Evolutionary conservation across 2,113 vertebrate species (phyloP).

Genomic region (Crypturellus undulatus): DNA sequence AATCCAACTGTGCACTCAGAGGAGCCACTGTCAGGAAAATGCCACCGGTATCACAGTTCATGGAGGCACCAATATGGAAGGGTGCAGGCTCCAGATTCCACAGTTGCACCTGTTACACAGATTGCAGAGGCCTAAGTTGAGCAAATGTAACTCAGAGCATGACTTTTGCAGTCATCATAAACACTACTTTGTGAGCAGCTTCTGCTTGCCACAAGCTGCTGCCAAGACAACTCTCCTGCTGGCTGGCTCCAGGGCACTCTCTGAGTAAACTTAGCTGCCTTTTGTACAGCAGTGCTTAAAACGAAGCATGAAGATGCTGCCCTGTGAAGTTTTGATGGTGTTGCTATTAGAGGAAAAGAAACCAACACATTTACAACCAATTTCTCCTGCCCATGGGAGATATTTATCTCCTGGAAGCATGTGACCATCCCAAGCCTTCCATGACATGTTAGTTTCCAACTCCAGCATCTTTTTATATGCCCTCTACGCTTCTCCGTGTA

Average conservation of each 20-base stretch:
- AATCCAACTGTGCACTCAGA: background rate
- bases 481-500: background rate
- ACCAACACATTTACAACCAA: too few species aligned
- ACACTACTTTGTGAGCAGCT: background rate
- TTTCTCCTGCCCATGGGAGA: too few species aligned
- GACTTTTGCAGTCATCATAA: background rate
- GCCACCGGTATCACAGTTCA: background rate
- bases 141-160: background rate
- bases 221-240: background rate
- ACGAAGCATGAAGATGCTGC: too few species aligned
- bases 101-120: background rate
- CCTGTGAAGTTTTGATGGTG: too few species aligned
- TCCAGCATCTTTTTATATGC: too few species aligned
- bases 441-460: too few species aligned
- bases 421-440: too few species aligned
- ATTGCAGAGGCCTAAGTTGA: background rate
- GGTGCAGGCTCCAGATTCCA: background rate
- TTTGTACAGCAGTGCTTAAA: too few species aligned
- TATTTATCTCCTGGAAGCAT: too few species aligned
- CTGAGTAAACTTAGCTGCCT: background rate
- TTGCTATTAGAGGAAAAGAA: too few species aligned
- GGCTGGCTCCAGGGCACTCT: background rate
- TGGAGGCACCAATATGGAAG: rapidly evolving
- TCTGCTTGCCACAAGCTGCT: background rate
- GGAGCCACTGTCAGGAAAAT: background rate